Conservation (phyloP, 1,140 invertebrate species). For the Danaus plexippus region DNA sequence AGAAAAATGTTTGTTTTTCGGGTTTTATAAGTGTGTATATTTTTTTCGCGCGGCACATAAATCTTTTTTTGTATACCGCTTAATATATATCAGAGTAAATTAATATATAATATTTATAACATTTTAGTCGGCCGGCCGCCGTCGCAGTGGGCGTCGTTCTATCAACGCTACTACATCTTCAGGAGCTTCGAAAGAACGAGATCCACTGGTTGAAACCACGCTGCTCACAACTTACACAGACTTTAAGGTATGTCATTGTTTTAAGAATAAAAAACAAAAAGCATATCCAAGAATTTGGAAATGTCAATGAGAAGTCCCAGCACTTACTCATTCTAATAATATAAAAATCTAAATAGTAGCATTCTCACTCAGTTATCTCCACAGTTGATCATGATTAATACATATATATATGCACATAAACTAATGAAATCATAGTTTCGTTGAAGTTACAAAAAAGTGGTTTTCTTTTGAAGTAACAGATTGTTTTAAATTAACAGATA, state of each 20-base stretch:
- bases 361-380: no score
- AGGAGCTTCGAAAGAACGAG: conserved; percentile 14
- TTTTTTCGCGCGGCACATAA: background rate
- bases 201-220: conserved; percentile 54
- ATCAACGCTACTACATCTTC: conserved; percentile 29
- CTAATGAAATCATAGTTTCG: no score
- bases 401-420: no score
- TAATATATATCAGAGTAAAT: conserved; percentile 1
- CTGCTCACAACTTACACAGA: conserved; percentile 54
- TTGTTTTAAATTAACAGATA: no score
- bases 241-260: conserved; percentile 37
- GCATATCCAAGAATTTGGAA: no score
- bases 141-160: conserved; percentile 40
- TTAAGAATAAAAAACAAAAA: no score
- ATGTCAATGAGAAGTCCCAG: no score
- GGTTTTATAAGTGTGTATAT: background rate
- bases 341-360: no score
- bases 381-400: no score
- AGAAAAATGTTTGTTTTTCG: no score
- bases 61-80: background rate
- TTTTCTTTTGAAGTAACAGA: no score
- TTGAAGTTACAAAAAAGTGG: background rate
- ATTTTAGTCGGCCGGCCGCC: conserved; percentile 45
- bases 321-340: no score
- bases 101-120: background rate